Conservation (phyloP, 2,888 invertebrate genomes). For the Anoncus sp. region DNA sequence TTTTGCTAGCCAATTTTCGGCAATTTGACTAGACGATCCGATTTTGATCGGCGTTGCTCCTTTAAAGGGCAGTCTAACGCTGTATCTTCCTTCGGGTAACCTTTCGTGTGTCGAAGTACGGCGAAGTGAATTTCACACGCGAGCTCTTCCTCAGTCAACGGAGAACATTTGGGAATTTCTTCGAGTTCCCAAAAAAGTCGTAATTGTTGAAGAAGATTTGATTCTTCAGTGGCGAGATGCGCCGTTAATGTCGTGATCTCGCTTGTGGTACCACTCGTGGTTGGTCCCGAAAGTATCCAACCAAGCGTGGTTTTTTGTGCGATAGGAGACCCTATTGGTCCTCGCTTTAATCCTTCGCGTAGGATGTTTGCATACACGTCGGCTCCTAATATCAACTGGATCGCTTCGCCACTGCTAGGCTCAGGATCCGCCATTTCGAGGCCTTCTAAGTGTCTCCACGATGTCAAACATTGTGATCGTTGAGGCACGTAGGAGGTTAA, state of each 20-base stretch:
- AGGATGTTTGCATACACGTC: constrained; percentile 45
- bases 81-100: constrained; percentile 9
- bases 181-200: constrained; percentile 45
- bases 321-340: constrained; percentile 22
- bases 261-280: too few species aligned
- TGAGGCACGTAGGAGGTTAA: constrained; percentile 34
- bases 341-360: constrained; percentile 25
- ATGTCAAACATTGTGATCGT: constrained; percentile 2
- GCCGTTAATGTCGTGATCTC: constrained; percentile 9
- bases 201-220: background rate
- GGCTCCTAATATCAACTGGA: constrained; percentile 39
- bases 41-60: background rate
- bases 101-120: constrained; percentile 7
- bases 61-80: constrained; percentile 34
- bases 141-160: background rate
- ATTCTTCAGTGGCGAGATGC: constrained; percentile 18
- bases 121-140: constrained; percentile 37
- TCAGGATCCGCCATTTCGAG: constrained; percentile 34
- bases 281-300: constrained; percentile 50
- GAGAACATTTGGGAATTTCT: constrained; percentile 1
- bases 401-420: constrained; percentile 9
- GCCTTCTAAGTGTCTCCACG: constrained; percentile 37
- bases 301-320: constrained; percentile 49
- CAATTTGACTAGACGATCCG: background rate
- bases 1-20: constrained; percentile 14